These are phyloP conservation scores for Melanogrammus aeglefinus DNA, from an alignment of 2,797 vertebrate species.

Conservation along the genomic window DNA sequence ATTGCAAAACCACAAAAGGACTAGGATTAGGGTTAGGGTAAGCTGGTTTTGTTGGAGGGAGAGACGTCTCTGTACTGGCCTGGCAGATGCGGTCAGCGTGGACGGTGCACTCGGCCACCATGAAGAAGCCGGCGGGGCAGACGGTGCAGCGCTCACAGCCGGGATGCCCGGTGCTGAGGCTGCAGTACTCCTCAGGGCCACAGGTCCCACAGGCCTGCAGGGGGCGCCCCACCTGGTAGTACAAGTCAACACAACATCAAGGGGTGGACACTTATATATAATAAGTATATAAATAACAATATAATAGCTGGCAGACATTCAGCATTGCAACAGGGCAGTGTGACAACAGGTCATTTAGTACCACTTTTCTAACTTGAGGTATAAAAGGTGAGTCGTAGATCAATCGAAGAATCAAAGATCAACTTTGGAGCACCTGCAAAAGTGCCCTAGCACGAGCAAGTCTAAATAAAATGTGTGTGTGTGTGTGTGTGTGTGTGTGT, in stretches of 20 bases:
- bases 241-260: too few species aligned
- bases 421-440: not conserved
- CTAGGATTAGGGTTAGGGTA: too few species aligned
- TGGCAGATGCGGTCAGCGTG: constrained; percentile 86
- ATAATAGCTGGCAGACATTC: too few species aligned
- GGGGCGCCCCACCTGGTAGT: constrained; percentile 58
- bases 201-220: constrained; percentile 76
- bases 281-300: too few species aligned
- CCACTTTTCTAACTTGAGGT: not conserved
- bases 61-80: constrained; percentile 57
- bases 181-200: constrained; percentile 77
- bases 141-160: constrained; percentile 83
- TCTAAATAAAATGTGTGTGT: too few species aligned
- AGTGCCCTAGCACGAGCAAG: too few species aligned
- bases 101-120: constrained; percentile 82
- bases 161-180: constrained; percentile 59
- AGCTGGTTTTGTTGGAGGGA: too few species aligned
- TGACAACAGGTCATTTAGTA: too few species aligned
- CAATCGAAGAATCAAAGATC: not conserved
- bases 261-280: too few species aligned
- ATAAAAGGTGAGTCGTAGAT: not conserved
- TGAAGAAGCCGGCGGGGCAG: constrained; percentile 85
- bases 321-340: too few species aligned
- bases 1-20: too few species aligned
- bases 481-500: too few species aligned